Evolutionary conservation across 2,888 invertebrate genomes (phyloP).

Genomic region (Lysandra coridon): DNA sequence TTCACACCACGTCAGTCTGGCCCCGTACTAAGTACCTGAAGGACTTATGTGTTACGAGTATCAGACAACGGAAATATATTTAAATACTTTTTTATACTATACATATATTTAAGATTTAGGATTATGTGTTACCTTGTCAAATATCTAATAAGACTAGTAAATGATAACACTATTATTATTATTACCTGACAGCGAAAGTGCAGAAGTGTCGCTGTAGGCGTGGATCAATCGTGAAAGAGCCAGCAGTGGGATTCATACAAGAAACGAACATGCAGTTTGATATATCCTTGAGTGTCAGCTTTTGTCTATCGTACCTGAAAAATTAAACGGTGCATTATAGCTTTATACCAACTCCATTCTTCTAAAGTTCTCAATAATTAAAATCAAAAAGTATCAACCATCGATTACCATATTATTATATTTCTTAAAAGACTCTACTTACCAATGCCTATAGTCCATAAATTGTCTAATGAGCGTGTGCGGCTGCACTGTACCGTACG

Average conservation of each 20-base stretch:
- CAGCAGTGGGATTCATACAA: constrained; percentile 98
- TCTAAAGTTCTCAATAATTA: neutral
- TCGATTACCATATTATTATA: neutral
- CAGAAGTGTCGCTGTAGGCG: constrained; percentile 93
- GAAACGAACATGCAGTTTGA: constrained; percentile 96
- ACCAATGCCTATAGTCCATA: constrained; percentile 97
- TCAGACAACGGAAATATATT: too few species aligned
- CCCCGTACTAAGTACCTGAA: too few species aligned
- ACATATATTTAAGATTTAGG: too few species aligned
- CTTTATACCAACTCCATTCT: neutral
- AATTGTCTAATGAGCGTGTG: constrained; percentile 96
- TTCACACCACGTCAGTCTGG: too few species aligned
- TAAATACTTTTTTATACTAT: too few species aligned
- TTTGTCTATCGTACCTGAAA: constrained; percentile 90
- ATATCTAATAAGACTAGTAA: too few species aligned
- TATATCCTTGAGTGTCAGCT: constrained; percentile 93
- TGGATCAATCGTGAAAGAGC: constrained; percentile 95
- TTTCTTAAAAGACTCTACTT: constrained; percentile 39
- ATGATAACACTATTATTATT: too few species aligned
- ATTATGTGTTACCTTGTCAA: too few species aligned
- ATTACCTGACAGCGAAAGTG: constrained; percentile 89
- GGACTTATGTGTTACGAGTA: too few species aligned
- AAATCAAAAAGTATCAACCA: too few species aligned
- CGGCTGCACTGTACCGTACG: constrained; percentile 96
- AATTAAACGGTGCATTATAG: neutral